phyloP scores from a whole-genome alignment of 2,113 vertebrate genomes.

The Notechis scutatus region DNA sequence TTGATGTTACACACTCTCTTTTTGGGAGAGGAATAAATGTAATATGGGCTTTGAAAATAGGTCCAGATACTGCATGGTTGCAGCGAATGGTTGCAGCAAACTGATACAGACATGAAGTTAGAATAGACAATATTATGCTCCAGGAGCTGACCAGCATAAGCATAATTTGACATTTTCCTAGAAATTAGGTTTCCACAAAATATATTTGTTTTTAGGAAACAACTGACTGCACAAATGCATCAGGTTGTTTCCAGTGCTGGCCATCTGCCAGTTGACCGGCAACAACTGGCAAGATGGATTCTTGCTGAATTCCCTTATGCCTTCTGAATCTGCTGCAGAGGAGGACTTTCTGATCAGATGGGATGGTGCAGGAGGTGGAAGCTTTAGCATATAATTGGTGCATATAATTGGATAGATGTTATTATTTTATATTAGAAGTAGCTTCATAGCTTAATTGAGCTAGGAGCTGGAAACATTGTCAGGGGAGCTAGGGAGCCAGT shows the following conservation, averaged over 20 bases:
- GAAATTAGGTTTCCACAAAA: not conserved
- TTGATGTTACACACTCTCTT: slow-evolving; percentile 55
- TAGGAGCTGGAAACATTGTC: not conserved
- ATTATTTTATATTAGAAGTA: not conserved
- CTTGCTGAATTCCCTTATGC: not conserved
- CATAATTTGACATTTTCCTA: not conserved
- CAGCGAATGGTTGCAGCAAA: slow-evolving; percentile 10
- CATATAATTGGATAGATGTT: not conserved
- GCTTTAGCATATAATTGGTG: not conserved
- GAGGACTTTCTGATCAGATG: not conserved
- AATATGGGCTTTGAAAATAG: slow-evolving; percentile 51
- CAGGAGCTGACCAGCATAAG: not conserved
- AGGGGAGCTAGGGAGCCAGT: not conserved
- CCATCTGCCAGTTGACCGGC: not conserved
- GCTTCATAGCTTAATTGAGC: not conserved
- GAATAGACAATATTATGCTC: not conserved
- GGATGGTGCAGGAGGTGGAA: not conserved
- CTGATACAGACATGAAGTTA: slow-evolving; percentile 3
- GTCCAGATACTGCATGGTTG: slow-evolving; percentile 33
- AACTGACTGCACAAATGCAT: not conserved
- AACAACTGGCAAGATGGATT: not conserved
- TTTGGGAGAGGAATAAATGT: slow-evolving; percentile 46
- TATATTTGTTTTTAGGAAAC: not conserved
- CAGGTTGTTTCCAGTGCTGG: not conserved
- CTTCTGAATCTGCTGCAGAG: not conserved